These are phyloP conservation scores for Oscheius sp. DNA, from an alignment of 2,888 invertebrate species.

Conservation along the genomic window DNA sequence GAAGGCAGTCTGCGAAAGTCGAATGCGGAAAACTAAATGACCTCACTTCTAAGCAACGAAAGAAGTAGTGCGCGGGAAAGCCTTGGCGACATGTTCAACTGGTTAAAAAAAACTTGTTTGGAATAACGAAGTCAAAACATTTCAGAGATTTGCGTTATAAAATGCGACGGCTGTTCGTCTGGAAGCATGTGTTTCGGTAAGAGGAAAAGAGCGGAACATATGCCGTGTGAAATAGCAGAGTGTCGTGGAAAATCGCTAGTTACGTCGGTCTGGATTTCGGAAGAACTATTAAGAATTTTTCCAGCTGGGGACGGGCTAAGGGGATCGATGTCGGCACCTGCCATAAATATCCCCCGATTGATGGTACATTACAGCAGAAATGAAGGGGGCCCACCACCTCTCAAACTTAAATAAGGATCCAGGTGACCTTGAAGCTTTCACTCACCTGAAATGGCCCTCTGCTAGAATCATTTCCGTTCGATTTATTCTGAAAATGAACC, in stretches of 20 bases:
- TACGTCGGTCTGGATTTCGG: too few species aligned
- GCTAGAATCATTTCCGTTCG: constrained; percentile 8
- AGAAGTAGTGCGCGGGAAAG: not conserved
- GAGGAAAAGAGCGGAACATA: not conserved
- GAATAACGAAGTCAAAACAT: not conserved
- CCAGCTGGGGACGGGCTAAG: not conserved
- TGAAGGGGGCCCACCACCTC: not conserved
- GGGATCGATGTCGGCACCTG: constrained; percentile 17
- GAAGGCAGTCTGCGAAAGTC: constrained; percentile 6
- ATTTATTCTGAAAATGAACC: not conserved
- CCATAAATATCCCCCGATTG: constrained; percentile 27
- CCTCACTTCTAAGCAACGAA: constrained; percentile 20
- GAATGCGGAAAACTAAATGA: constrained; percentile 26
- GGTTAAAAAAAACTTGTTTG: not conserved
- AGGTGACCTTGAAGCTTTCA: not conserved
- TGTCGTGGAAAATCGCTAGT: not conserved
- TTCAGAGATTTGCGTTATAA: too few species aligned
- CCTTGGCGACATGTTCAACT: not conserved
- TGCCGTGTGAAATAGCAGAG: not conserved
- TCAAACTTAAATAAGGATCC: not conserved
- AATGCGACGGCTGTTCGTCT: too few species aligned
- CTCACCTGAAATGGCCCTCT: constrained; percentile 29
- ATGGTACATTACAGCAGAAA: constrained; percentile 29
- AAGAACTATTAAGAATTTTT: constrained; percentile 10
- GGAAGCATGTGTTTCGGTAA: too few species aligned